phyloP scores from a whole-genome alignment of 2,797 vertebrate genomes.

The Propithecus perrieri region DNA sequence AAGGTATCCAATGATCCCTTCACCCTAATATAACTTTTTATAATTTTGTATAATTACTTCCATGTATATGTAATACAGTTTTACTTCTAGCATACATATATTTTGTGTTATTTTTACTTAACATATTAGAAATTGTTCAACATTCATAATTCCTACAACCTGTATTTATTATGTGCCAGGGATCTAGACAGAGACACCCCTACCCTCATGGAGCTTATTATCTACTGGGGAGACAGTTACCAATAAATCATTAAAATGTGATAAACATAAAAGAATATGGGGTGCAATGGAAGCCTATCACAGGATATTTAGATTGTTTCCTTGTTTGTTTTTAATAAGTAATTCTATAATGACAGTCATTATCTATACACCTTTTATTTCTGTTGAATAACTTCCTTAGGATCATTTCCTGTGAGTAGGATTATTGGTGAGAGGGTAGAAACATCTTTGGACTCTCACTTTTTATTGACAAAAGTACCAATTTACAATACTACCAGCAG shows the following conservation, averaged over 20 bases:
- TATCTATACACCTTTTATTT: neutral
- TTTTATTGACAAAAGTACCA: neutral
- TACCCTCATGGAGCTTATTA: neutral
- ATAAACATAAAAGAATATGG: neutral
- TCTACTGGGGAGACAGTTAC: neutral
- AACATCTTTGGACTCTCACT: neutral
- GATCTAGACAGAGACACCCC: neutral
- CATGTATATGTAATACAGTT: neutral
- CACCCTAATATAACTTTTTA: slow-evolving; percentile 37
- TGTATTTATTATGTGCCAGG: neutral
- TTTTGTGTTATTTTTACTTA: slow-evolving; percentile 42
- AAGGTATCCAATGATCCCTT: neutral
- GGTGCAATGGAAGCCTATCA: neutral
- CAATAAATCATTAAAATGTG: neutral
- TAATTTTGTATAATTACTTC: slow-evolving; percentile 6
- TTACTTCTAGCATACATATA: neutral
- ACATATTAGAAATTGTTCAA: neutral
- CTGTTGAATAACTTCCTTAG: slow-evolving; percentile 25
- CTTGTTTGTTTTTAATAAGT: slow-evolving; percentile 12
- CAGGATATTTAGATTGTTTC: neutral
- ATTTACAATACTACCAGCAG: neutral
- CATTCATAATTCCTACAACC: slow-evolving; percentile 37
- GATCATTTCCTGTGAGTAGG: neutral
- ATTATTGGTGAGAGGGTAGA: neutral
- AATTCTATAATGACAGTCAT: neutral